A percentile compares a stretch with the other conserved stretches of the same genome.
Conservation (phyloP, 92 coral and sea anemone genomes). For the Phenganax stokvisi region DNA sequence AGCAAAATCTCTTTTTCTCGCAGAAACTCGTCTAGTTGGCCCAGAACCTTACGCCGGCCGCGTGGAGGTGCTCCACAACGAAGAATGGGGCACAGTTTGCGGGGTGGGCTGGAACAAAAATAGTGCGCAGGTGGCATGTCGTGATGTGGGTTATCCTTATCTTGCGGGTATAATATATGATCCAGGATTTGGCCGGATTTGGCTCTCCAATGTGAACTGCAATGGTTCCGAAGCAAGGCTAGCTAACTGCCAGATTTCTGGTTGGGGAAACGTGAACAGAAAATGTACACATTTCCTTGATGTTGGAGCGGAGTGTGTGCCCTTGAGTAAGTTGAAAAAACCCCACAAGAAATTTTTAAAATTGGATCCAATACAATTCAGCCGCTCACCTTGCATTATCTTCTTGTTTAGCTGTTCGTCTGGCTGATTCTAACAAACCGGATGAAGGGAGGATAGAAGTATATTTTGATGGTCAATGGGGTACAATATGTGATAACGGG, state of each 20-base stretch:
- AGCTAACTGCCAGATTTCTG: conserved; percentile 13
- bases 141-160: conserved; percentile 37
- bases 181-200: conserved; percentile 9
- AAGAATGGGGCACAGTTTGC: conserved; percentile 36
- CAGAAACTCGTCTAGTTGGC: conserved; percentile 33
- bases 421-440: conserved; percentile 30
- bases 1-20: not conserved
- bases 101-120: conserved; percentile 19
- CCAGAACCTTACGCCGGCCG: not conserved
- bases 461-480: conserved; percentile 35
- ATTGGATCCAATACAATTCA: not conserved
- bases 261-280: conserved; percentile 25
- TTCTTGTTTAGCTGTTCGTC: conserved; percentile 20
- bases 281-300: conserved; percentile 13
- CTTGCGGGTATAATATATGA: conserved; percentile 16
- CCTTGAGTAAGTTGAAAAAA: not conserved
- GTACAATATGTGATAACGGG: conserved; percentile 32
- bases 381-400: not conserved
- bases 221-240: conserved; percentile 32
- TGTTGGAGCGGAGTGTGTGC: conserved; percentile 22
- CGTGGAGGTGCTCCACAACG: conserved; percentile 36
- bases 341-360: not conserved
- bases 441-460: conserved; percentile 37
- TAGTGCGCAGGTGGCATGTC: conserved; percentile 31
- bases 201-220: conserved; percentile 18